Percentiles rank a stretch among this genome's conserved stretches.
phyloP scores from a whole-genome alignment of 2,888 invertebrate genomes.

The Morpho achilles region DNA sequence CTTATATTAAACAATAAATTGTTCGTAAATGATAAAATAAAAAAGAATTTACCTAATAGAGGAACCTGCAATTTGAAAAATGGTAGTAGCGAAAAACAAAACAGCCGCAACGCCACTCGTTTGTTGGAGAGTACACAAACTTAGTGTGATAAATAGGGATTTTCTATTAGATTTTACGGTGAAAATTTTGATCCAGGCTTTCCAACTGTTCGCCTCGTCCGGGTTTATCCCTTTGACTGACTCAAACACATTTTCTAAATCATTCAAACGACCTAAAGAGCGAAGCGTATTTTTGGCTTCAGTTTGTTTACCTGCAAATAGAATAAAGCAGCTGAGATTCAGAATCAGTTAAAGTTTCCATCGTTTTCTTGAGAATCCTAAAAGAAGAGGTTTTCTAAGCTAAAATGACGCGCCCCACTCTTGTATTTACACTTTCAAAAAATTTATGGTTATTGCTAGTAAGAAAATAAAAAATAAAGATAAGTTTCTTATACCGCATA shows the following conservation, averaged over 20 bases:
- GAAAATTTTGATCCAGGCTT: slow-evolving; percentile 45
- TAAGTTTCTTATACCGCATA: too few species aligned
- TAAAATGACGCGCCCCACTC: too few species aligned
- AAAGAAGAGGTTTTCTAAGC: too few species aligned
- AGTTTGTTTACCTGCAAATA: slow-evolving; percentile 37
- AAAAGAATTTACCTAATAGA: slow-evolving; percentile 30
- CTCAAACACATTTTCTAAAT: slow-evolving; percentile 41
- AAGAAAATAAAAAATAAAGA: too few species aligned
- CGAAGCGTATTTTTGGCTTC: slow-evolving; percentile 40
- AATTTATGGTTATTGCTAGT: too few species aligned
- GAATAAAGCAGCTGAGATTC: not conserved
- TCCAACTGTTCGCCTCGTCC: slow-evolving; percentile 36
- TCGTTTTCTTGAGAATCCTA: too few species aligned
- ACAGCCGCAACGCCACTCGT: slow-evolving; percentile 43
- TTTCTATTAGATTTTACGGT: slow-evolving; percentile 42
- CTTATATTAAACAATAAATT: not conserved
- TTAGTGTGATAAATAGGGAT: slow-evolving; percentile 41
- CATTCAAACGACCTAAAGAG: slow-evolving; percentile 37
- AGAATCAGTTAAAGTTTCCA: too few species aligned
- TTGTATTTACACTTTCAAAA: too few species aligned
- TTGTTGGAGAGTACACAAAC: slow-evolving; percentile 36
- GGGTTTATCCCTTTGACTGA: slow-evolving; percentile 37
- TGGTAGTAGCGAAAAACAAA: slow-evolving; percentile 42
- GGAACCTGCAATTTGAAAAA: slow-evolving; percentile 44
- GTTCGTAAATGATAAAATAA: not conserved